phyloP scores from a whole-genome alignment of 2,113 vertebrate species.

The Mobula hypostoma region DNA sequence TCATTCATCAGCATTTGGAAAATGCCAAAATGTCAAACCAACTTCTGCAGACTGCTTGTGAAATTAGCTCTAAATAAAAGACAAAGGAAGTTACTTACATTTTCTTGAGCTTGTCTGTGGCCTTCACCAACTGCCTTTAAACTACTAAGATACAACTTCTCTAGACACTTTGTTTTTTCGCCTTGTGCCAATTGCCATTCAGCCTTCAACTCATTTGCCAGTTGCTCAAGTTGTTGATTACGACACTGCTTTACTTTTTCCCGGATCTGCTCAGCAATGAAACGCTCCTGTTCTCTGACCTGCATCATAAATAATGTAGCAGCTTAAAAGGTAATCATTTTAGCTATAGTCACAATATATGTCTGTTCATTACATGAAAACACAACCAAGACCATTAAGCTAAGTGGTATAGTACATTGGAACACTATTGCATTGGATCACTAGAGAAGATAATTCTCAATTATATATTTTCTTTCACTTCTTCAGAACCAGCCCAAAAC shows the following conservation, averaged over 20 bases:
- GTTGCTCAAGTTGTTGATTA: constrained; percentile 59
- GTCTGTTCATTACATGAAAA: not conserved
- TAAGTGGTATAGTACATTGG: not conserved
- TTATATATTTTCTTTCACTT: not conserved
- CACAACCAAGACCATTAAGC: not conserved
- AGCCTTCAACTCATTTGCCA: constrained; percentile 63
- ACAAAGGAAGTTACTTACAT: constrained; percentile 56
- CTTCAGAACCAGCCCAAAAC: not conserved
- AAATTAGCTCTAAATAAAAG: not conserved
- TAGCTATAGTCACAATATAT: not conserved
- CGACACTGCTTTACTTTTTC: constrained; percentile 68
- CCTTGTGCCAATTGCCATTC: constrained; percentile 73
- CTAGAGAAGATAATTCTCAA: not conserved
- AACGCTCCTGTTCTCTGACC: constrained; percentile 88
- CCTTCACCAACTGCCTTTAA: constrained; percentile 70
- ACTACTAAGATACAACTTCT: constrained; percentile 69
- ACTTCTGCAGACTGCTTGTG: not conserved
- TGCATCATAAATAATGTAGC: constrained; percentile 44
- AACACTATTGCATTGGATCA: not conserved
- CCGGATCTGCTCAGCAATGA: constrained; percentile 71
- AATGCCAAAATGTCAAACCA: too few relatives aligned
- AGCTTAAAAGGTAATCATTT: not conserved
- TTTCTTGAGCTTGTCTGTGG: constrained; percentile 76
- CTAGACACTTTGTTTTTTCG: constrained; percentile 64
- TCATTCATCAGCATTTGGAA: not conserved